Conservation (phyloP, 2,797 vertebrate genomes). For the Schizothorax lantsangensis region DNA sequence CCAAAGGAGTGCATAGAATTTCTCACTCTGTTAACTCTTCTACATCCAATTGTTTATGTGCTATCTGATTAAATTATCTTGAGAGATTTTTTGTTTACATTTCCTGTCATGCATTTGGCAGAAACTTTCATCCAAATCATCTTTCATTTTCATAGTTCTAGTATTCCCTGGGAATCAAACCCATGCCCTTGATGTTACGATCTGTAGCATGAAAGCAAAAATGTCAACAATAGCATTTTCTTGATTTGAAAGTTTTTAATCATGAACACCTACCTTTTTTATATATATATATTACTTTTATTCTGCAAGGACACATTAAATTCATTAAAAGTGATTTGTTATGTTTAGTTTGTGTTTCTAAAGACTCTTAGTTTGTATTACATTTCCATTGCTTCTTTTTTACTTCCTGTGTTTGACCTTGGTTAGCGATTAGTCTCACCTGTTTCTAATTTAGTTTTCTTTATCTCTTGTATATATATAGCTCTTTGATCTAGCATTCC, state of each 20-base stretch:
- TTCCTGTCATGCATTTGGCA: neutral
- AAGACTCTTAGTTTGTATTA: neutral
- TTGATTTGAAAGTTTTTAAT: neutral
- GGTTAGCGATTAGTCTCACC: neutral
- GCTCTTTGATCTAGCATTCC: neutral
- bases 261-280: neutral
- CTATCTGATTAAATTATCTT: neutral
- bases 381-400: neutral
- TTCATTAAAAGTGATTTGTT: neutral
- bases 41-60: conserved; percentile 5
- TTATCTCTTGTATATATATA: neutral
- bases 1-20: conserved; percentile 31
- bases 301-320: neutral
- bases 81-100: neutral
- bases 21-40: conserved; percentile 12
- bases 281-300: neutral
- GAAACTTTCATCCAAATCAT: neutral
- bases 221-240: neutral
- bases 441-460: neutral
- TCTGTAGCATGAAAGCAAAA: neutral
- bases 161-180: neutral
- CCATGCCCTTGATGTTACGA: neutral
- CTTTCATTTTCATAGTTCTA: neutral
- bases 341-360: neutral
- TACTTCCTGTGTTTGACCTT: neutral